Conservation (phyloP, 1,140 invertebrate species). For the Acarapis woodi region DNA sequence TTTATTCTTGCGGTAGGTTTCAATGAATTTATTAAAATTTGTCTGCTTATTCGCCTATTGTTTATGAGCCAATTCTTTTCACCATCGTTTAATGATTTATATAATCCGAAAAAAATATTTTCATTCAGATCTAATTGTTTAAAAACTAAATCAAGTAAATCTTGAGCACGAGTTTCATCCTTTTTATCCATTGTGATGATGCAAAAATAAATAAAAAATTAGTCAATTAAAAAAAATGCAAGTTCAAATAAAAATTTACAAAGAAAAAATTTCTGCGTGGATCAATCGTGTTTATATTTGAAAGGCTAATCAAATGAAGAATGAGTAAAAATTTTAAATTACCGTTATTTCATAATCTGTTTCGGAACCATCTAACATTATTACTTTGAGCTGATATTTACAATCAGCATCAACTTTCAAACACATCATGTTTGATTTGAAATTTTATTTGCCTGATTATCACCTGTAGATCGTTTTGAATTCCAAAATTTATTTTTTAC, state of each 20-base stretch:
- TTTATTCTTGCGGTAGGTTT: conserved; percentile 38
- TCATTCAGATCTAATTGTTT: conserved; percentile 63
- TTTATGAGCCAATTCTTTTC: background rate
- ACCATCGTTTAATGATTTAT: conserved; percentile 14
- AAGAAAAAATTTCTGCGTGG: background rate
- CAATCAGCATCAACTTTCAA: no score
- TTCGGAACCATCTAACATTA: no score
- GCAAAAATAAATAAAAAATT: background rate
- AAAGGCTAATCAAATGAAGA: background rate
- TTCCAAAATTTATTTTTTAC: background rate
- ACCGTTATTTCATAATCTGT: background rate
- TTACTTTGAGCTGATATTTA: no score
- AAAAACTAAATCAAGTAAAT: conserved; percentile 55
- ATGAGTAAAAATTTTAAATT: background rate
- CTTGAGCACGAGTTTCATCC: conserved; percentile 51
- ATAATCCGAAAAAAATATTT: conserved; percentile 68
- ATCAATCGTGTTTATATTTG: background rate
- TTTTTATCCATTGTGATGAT: conserved; percentile 19
- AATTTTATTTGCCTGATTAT: no score
- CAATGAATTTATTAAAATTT: background rate
- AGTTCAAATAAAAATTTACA: background rate
- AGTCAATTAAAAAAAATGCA: conserved; percentile 15
- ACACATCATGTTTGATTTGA: no score
- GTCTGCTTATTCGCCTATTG: background rate
- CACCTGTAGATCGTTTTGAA: background rate